Evolutionary conservation across 1,140 invertebrate species (phyloP).

Genomic region (Pachyrhynchus sulphureomaculatus): DNA sequence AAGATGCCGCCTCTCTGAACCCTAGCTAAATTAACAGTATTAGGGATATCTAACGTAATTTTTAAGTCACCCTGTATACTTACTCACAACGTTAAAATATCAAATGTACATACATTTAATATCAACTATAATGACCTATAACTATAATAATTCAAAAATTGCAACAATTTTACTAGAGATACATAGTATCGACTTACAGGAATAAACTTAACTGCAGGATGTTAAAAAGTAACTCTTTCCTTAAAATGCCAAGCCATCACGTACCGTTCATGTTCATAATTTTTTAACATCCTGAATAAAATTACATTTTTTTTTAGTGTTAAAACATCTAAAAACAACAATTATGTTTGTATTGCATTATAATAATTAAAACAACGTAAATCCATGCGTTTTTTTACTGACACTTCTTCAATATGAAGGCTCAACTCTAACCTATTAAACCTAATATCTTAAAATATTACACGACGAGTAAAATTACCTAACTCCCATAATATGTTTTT

Average conservation of each 20-base stretch:
- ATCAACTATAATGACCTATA: constrained; percentile 9
- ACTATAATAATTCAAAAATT: constrained; percentile 47
- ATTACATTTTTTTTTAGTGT: constrained; percentile 33
- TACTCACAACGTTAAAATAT: constrained; percentile 21
- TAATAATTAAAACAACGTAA: constrained; percentile 30
- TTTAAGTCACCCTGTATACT: constrained; percentile 4
- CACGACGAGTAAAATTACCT: neutral
- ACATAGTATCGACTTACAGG: constrained; percentile 51
- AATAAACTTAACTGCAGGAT: constrained; percentile 33
- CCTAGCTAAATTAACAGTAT: too few relatives aligned
- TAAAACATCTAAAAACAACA: constrained; percentile 22
- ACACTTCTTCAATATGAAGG: constrained; percentile 30
- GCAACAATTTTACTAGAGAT: constrained; percentile 54
- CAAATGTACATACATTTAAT: constrained; percentile 25
- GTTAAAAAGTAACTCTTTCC: constrained; percentile 32
- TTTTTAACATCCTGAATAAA: constrained; percentile 43
- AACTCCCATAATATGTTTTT: too few relatives aligned
- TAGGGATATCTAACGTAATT: too few relatives aligned
- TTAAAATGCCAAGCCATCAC: too few relatives aligned
- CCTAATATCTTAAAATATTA: neutral
- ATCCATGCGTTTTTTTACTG: constrained; percentile 27
- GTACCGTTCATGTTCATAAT: too few relatives aligned
- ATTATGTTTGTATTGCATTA: constrained; percentile 4
- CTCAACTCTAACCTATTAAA: constrained; percentile 10
- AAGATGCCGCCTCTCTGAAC: too few relatives aligned